Evolutionary conservation across 92 coral and sea anemone species (phyloP), one percentile per base, ranked within the genome.

Genomic region (Muricea muricata): DNA sequence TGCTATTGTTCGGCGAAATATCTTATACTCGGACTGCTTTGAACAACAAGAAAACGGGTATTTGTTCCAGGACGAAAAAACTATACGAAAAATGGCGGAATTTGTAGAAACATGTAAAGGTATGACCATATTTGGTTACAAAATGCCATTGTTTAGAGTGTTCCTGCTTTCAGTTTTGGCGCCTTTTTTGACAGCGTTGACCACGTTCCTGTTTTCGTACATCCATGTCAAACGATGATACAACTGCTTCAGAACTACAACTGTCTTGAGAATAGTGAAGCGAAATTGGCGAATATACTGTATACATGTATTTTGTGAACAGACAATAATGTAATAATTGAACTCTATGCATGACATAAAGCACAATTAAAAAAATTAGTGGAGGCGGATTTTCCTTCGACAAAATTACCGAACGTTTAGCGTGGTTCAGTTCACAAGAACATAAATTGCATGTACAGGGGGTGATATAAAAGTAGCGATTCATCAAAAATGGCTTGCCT

Each of bases 71-170:
- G 83, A 78, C 31, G 52, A 78, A 18, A 33, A 17, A 18, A 34
- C 47, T 56, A 78, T 78, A 29, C 14, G 45, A 32, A 39, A 1
- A 35, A 78, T 78, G 83, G 54, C 61, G 21, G 50, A 57, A 30
- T 78, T 31, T 40, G 67, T 78, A n/a, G 71, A 3, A n/a, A 24
- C 48, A n/a, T 78, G 83, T 35, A 55, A 17, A 11, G 83, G 83
- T 3, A 55, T 78, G 6, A 78, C 70, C 15, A 58, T 78, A 78
- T 78, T 78, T 57, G 83, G 83, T 40, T 78, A 78, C 30, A 78
- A 78, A 26, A 78, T 78, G 83, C 83, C 83, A 57, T 39, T 78
- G 55, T 78, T 78, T 57, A 31, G 70, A 40, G 69, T 55, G 20
- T 78, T 78, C 65, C 30, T 78, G n/a, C 83, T 78, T 1, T 56